Evolutionary conservation across 2,797 vertebrate genomes (phyloP).

Genomic region (Tokudaia muenninki): DNA sequence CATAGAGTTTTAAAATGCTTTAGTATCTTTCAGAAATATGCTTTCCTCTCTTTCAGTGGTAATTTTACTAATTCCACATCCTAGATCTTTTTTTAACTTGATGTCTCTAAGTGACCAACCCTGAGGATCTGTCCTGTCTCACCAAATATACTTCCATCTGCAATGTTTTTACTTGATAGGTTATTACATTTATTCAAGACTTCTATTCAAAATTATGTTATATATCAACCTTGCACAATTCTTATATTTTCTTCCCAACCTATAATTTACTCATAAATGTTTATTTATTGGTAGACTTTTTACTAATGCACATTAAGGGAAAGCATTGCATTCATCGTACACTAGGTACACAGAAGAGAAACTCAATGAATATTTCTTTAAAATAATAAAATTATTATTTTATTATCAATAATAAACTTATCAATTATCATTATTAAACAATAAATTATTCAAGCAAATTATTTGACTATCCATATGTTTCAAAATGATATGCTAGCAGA

Average conservation of each 20-base stretch:
- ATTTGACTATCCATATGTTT: background rate
- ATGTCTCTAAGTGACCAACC: background rate
- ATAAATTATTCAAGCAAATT: background rate
- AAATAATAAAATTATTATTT: background rate
- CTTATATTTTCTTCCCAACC: background rate
- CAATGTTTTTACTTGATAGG: background rate
- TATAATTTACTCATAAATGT: background rate
- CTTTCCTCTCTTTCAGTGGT: background rate
- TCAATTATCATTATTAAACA: background rate
- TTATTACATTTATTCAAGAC: background rate
- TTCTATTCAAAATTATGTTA: constrained; percentile 12
- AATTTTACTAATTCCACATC: background rate
- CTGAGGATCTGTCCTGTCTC: background rate
- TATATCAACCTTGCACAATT: background rate
- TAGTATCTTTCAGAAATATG: background rate
- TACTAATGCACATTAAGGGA: background rate
- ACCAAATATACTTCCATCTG: background rate
- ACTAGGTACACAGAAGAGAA: background rate
- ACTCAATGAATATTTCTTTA: background rate
- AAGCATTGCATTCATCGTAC: background rate
- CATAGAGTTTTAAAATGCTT: background rate
- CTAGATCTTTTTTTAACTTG: background rate
- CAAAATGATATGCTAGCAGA: background rate
- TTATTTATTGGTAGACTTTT: background rate
- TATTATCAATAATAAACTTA: too few relatives aligned